Evolutionary conservation across 2,797 vertebrate genomes (phyloP), one percentile per base, ranked within the genome.

Genomic region (Chelonia mydas): DNA sequence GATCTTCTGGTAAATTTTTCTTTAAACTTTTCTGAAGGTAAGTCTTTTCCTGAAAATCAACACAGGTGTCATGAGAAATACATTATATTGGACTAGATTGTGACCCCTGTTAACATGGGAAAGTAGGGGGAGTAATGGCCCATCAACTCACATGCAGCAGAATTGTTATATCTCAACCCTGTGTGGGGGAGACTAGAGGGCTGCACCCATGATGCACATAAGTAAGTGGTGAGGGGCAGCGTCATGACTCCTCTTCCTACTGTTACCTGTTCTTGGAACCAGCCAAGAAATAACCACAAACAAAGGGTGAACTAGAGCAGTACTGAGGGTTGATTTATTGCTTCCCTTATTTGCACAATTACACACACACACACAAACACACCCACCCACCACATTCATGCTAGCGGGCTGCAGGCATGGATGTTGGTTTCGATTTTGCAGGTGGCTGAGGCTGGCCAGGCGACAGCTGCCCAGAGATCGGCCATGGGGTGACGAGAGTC

Each of bases 21-120:
- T 87, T 86, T 2, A 47, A 2, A 3, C 7, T 88, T 27, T 78
- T 93, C 78, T 12, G 37, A 92, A 83, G 4, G 13, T 41, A 76
- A 16, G 2, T 90, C 21, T 82, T 95, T 19, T n/a, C 4, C 2
- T 1, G 49, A 49, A 2, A 0, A 5, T 6, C 47, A 33, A 81
- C 88, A 47, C n/a, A 53, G 23, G 17, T 11, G 55, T 2, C 55
- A n/a, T 37, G 59, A 9, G 10, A 80, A 4, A 9, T 76, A 0
- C 49, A 16, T 47, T 31, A 37, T 80, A 8, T 28, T 86, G 27
- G 55, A 2, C 0, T 0, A 54, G 54, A 5, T n/a, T 90, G 10
- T 13, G 50, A 8, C 7, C 13, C 11, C 7, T 65, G 5, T 76
- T 76, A 53, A 28, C 31, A 23, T 2, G 74, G 41, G 45, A 77